phyloP scores from a whole-genome alignment of 2,888 invertebrate genomes.

The Ceratothoa steindachneri region DNA sequence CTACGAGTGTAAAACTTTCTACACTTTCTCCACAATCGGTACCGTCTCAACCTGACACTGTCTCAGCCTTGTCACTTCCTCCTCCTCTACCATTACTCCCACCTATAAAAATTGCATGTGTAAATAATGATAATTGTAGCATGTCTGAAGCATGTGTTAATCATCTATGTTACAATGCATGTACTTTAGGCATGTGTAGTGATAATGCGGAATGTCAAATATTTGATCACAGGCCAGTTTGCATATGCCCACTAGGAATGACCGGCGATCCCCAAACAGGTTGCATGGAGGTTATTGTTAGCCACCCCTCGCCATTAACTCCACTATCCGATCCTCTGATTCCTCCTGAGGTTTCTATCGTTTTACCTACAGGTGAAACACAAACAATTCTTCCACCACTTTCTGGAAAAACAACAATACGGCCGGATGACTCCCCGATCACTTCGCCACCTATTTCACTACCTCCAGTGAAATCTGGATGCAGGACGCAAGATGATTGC shows the following conservation, averaged over 20 bases:
- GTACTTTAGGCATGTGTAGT: slow-evolving; percentile 68
- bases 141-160: slow-evolving; percentile 69
- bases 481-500: slow-evolving; percentile 51
- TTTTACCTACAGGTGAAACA: slow-evolving; percentile 22
- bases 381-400: slow-evolving; percentile 17
- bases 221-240: slow-evolving; percentile 77
- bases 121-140: slow-evolving; percentile 71
- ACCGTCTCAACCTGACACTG: not conserved
- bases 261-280: slow-evolving; percentile 19
- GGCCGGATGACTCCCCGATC: slow-evolving; percentile 15
- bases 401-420: slow-evolving; percentile 16
- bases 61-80: slow-evolving; percentile 10
- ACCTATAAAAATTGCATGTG: slow-evolving; percentile 57
- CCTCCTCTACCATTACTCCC: slow-evolving; percentile 25
- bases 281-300: not conserved
- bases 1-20: slow-evolving; percentile 19
- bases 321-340: slow-evolving; percentile 19
- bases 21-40: slow-evolving; percentile 15
- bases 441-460: slow-evolving; percentile 16
- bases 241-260: slow-evolving; percentile 72
- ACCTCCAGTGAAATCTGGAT: slow-evolving; percentile 43
- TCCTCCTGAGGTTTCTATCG: slow-evolving; percentile 1
- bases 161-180: slow-evolving; percentile 70
- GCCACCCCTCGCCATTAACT: not conserved
- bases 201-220: slow-evolving; percentile 67